Evolutionary conservation across 2,888 invertebrate species (phyloP), one percentile per base, ranked within the genome.

Genomic region (Drosophila acutilabella): DNA sequence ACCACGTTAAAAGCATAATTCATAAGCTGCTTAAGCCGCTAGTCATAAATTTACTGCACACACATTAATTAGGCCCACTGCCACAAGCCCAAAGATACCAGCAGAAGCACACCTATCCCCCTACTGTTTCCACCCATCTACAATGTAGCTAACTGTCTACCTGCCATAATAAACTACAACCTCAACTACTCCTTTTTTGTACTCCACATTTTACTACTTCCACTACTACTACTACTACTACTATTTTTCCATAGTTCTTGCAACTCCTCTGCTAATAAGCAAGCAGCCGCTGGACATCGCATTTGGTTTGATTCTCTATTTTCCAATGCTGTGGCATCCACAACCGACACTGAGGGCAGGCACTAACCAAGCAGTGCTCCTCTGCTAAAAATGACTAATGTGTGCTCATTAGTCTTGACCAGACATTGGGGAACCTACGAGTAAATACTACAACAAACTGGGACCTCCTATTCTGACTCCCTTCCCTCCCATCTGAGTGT

Each of bases 11-110:
- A 59, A 69, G 71, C 80, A 88, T 84, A 84, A 84, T 88, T 84
- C 83, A 84, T 88, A 86, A 78, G 81, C 88, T 86, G 75, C 83
- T 83, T 86, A 83, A 82, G 88, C 88, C 80, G 45, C 75, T 64
- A 64, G 83, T 64, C 87, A 84, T 84, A 84, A 84, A 84, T 84
- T 82, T 68, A 70, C 71, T 75, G 71, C 74, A 79, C 77, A 81
- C 84, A 88, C 83, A 84, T 88, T 84, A 84, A 84, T 84, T 88
- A 84, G 83, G 83, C 80, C 64, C 69, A 48, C 54, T 23, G 58
- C 74, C 69, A 51, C 61, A 78, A 56, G 65, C 70, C 65, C 18
- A 59, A 76, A 74, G 13, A 13, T 30, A 36, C 36, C 36, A 36
- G 36, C 36, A 13, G 8, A 13, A 36, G 36, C 36, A 36, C 36